A percentile compares a stretch with the other conserved stretches of the same genome.
These are phyloP conservation scores for Xylocampa areola DNA, from an alignment of 2,888 invertebrate species.

Conservation along the genomic window DNA sequence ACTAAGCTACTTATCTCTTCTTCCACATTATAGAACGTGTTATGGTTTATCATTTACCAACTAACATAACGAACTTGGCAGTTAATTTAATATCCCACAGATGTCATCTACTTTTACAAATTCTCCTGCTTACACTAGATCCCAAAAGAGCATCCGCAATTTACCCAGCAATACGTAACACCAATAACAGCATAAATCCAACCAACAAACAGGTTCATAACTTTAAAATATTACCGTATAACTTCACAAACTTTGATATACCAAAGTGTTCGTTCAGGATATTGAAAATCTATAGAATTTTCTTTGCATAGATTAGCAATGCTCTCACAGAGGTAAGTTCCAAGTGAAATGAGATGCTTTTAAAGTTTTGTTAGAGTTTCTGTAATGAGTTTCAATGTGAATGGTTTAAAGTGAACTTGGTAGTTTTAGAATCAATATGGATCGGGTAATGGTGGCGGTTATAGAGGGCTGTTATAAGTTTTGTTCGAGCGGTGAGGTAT, in stretches of 20 bases:
- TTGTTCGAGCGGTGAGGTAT: slow-evolving; percentile 13
- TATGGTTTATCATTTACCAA: no score
- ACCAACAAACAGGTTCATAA: slow-evolving; percentile 53
- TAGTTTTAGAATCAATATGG: slow-evolving; percentile 50
- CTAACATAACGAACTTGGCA: no score
- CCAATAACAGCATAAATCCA: slow-evolving; percentile 26
- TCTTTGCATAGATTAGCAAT: slow-evolving; percentile 65
- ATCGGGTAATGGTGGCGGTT: slow-evolving; percentile 23
- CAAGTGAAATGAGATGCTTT: slow-evolving; percentile 56
- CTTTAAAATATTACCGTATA: slow-evolving; percentile 41
- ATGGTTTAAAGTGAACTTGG: slow-evolving; percentile 54
- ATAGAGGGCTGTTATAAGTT: slow-evolving; percentile 18
- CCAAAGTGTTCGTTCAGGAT: slow-evolving; percentile 50
- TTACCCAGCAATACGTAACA: background rate
- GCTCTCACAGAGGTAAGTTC: slow-evolving; percentile 54
- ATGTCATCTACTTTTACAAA: background rate
- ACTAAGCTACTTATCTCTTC: no score
- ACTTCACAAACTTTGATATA: slow-evolving; percentile 27
- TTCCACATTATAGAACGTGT: no score
- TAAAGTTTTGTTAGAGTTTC: slow-evolving; percentile 53
- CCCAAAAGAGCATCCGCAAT: background rate
- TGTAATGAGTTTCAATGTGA: slow-evolving; percentile 61
- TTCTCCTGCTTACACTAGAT: background rate
- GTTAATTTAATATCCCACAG: no score
- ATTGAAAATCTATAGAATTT: slow-evolving; percentile 69